Evolutionary conservation across 37 sponge, comb jelly and placozoan species (phyloP), one percentile per base, ranked within the genome.

Genomic region (Crambe crambe): DNA sequence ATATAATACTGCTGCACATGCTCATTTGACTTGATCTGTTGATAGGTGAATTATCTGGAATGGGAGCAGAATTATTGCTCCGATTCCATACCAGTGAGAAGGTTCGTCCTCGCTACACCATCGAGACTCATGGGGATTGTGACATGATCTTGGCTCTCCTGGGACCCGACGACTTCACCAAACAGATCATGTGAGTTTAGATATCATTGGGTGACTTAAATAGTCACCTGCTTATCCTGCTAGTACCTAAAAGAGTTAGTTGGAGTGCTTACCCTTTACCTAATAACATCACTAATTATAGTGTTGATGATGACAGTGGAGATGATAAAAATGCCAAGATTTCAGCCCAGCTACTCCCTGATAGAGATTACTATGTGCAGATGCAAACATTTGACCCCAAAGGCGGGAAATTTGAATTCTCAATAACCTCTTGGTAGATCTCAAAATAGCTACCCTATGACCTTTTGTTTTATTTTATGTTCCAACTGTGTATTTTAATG

Each of bases 331-430:
- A 86, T 54, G 80, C 87, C 3, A 78, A 78, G 75, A 86, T 86
- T 29, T 80, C 79, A 15, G 37, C 60, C 32, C 57, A 60, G 38
- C 87, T 86, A 34, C 79, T 86, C 74, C 80, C 87, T 20, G 75
- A 86, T 39, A 70, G 76, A 54, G 87, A 86, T 58, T 86, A 86
- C 80, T 86, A 42, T 37, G 39, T 86, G 1, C 87, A 86, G 58
- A 78, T 86, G 6, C 87, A 79, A 34, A 86, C 87, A 15, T 86
- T 86, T 68, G 23, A 86, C 34, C 80, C 87, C 22, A 56, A 78
- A 68, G 87, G 87, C 12, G 87, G 87, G 21, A 74, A 79, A 43
- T 86, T 86, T 79, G 87, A 86, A 41, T 86, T 86, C 74, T 68
- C 73, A 3, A 86, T 86, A 35, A 80, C 78, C 42, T 56, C 79